Conservation (phyloP, 2,113 vertebrate species). For the Mirounga angustirostris region DNA sequence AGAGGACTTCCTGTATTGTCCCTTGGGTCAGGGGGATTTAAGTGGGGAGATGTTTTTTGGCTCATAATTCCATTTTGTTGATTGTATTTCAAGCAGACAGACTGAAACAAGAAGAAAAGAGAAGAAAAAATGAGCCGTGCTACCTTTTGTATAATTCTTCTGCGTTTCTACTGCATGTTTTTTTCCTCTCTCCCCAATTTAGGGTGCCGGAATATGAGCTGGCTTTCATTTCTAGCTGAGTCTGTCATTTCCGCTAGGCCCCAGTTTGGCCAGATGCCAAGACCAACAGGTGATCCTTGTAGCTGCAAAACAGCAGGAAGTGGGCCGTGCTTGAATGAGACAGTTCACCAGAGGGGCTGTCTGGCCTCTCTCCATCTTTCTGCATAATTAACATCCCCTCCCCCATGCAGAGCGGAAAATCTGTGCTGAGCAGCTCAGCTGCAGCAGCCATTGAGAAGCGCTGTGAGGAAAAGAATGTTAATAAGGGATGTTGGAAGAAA, state of each 20-base stretch:
- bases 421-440: slow-evolving; percentile 86
- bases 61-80: background rate
- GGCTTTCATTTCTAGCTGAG: slow-evolving; percentile 91
- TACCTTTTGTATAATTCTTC: background rate
- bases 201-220: slow-evolving; percentile 86
- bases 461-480: slow-evolving; percentile 76
- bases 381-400: slow-evolving; percentile 86
- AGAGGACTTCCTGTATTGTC: background rate
- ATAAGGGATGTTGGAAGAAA: slow-evolving; percentile 77
- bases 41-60: background rate
- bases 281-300: slow-evolving; percentile 96
- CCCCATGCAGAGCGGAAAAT: slow-evolving; percentile 84
- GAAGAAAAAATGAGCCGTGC: background rate
- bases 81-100: slow-evolving; percentile 24
- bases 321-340: slow-evolving; percentile 88
- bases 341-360: slow-evolving; percentile 89
- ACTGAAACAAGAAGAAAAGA: background rate
- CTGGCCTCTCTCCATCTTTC: slow-evolving; percentile 89
- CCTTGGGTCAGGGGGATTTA: background rate
- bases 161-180: slow-evolving; percentile 73
- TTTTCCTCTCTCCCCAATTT: slow-evolving; percentile 75
- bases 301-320: slow-evolving; percentile 92
- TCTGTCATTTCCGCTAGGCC: slow-evolving; percentile 94
- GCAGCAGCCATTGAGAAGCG: slow-evolving; percentile 62
- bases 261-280: slow-evolving; percentile 90